Conservation (phyloP, 2,113 vertebrate genomes). For the Hypanus sabinus region DNA sequence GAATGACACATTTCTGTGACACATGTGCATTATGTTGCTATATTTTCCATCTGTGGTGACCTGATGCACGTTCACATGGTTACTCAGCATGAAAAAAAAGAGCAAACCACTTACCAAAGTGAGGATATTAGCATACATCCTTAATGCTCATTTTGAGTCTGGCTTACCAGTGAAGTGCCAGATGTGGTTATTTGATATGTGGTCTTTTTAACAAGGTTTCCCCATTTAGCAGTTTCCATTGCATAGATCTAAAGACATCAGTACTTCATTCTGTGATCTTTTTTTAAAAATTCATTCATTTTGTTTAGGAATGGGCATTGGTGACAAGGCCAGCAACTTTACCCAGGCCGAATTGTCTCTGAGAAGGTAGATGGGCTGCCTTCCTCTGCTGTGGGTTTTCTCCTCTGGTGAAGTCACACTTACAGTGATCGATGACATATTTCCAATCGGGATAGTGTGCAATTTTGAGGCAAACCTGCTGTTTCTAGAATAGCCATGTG, state of each 20-base stretch:
- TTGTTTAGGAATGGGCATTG: too few species aligned
- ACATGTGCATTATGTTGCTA: not conserved
- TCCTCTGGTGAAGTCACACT: too few species aligned
- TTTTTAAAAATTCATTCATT: too few species aligned
- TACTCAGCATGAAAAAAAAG: slow-evolving; percentile 33
- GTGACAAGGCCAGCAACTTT: too few species aligned
- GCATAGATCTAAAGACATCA: not conserved
- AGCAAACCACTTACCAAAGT: slow-evolving; percentile 6
- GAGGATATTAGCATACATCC: not conserved
- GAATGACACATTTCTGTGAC: slow-evolving; percentile 7
- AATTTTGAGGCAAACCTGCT: too few species aligned
- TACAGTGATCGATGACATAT: too few species aligned
- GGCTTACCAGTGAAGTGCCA: not conserved
- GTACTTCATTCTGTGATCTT: not conserved
- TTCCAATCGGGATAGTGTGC: too few species aligned
- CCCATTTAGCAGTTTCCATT: slow-evolving; percentile 18
- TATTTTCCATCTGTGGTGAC: slow-evolving; percentile 14
- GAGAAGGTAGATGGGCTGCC: too few species aligned
- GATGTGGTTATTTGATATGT: slow-evolving; percentile 21
- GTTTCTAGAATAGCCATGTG: too few species aligned
- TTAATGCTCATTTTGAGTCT: not conserved
- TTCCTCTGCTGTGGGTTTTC: too few species aligned
- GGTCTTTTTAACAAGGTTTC: not conserved
- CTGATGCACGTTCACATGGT: slow-evolving; percentile 19
- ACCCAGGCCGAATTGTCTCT: too few species aligned